Evolutionary conservation across 2,888 invertebrate genomes (phyloP).

Genomic region (Spilarctia lutea): DNA sequence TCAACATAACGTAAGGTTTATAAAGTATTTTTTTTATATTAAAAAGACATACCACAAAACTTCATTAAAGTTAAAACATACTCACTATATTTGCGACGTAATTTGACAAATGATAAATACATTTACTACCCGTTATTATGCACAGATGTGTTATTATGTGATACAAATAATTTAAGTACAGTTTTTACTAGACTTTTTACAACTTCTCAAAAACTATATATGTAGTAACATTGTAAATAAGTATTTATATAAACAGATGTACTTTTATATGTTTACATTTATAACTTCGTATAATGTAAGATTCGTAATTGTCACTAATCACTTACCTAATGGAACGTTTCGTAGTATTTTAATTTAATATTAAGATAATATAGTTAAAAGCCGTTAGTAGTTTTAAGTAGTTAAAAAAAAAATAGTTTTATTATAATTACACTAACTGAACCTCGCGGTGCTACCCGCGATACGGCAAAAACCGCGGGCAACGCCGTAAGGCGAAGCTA

Average conservation of each 20-base stretch:
- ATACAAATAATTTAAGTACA: not conserved
- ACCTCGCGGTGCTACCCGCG: no score
- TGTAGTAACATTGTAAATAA: not conserved
- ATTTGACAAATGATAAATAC: not conserved
- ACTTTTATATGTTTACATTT: not conserved
- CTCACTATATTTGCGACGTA: not conserved
- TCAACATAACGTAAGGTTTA: no score
- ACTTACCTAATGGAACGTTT: not conserved
- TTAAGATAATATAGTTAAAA: no score
- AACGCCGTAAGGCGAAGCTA: no score
- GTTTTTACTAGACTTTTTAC: not conserved
- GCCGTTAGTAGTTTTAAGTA: no score
- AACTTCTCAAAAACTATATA: not conserved
- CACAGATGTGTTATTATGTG: no score
- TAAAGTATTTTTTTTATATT: no score
- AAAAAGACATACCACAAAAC: not conserved
- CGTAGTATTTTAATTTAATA: no score
- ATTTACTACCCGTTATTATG: not conserved
- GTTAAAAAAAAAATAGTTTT: no score
- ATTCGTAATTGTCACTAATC: not conserved
- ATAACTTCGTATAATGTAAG: not conserved
- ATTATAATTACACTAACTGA: no score
- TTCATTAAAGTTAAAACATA: not conserved
- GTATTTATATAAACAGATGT: not conserved
- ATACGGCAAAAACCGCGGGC: no score